Base-by-base conservation (phyloP, 2,113 vertebrate genomes). In the Porphyrio hochstetteri region DNA sequence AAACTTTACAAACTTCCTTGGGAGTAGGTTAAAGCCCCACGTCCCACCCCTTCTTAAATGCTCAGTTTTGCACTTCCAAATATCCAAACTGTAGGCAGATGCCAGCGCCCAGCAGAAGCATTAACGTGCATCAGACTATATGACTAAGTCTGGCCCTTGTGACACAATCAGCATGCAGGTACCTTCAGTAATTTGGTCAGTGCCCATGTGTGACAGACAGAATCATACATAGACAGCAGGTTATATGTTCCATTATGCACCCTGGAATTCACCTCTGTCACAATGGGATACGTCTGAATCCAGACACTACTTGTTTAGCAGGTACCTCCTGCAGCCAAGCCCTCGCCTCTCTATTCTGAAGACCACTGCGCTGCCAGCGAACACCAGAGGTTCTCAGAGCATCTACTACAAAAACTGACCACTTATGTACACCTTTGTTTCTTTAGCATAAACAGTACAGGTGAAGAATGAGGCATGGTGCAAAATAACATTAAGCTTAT, bases 211-310 rank as follows among this genome's bases (percentile, higher is more conserved):
- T 52, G 40, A 38, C 57, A 89, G 40, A 38, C 57, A 89, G 74
- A 59, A 69, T 33, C 35, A 35, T 1, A 2, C 6, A 56, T 1
- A 72, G 28, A 15, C 5, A 52, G 35, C 2, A 44, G 18, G 36
- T 29, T 57, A 1, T 3, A 20, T 13, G 29, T 16, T 31, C 59
- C 55, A 33, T 28, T 53, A 44, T 0, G 0, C 17, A 28, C 28
- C 46, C 53, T 13, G 33, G 31, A 82, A 77, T 63, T 82, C 65
- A 35, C 36, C 15, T 56, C 65, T 59, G 60, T 40, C 71, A 69
- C 2, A 0, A 27, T 8, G 33, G 17, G 29, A 38, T 24, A 63
- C 0, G 0, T 48, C 27, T 40, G 48, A 64, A 48, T 31, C 59
- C 2, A 7, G 9, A 28, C 13, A 20, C 36, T 16, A 53, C 55